Conservation (phyloP, 1,140 invertebrate genomes). For the Lineus longissimus region DNA sequence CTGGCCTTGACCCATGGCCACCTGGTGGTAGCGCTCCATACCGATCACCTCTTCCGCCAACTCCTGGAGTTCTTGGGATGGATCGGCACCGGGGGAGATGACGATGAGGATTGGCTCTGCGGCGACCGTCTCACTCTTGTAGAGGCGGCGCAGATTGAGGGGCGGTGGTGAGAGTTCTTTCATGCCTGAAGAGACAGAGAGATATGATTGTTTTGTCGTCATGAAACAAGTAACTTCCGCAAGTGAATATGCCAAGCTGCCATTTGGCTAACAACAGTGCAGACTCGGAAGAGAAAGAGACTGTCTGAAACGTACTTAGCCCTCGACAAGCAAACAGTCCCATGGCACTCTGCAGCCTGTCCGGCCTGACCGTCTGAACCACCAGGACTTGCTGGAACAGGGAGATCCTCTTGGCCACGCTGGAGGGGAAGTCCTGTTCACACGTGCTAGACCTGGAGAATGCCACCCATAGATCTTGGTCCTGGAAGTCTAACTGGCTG, state of each 20-base stretch:
- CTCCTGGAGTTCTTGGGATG: conserved; percentile 71
- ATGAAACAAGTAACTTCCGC: no score
- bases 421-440: conserved; percentile 59
- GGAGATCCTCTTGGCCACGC: conserved; percentile 60
- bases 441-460: conserved; percentile 64
- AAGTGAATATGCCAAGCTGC: no score
- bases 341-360: conserved; percentile 71
- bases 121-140: conserved; percentile 58
- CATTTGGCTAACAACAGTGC: no score
- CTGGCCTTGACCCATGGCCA: conserved; percentile 74
- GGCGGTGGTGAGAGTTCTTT: conserved; percentile 63
- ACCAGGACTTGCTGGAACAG: conserved; percentile 81
- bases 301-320: conserved; percentile 58
- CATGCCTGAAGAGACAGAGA: conserved; percentile 53
- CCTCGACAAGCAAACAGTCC: conserved; percentile 66
- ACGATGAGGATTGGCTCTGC: conserved; percentile 74
- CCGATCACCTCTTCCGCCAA: conserved; percentile 60
- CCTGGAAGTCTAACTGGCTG: conserved; percentile 61
- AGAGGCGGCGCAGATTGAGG: conserved; percentile 62
- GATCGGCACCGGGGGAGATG: conserved; percentile 72
- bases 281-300: no score
- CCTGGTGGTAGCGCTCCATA: conserved; percentile 61
- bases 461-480: conserved; percentile 64
- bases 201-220: not conserved
- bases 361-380: conserved; percentile 76